These are phyloP conservation scores for Acanthurus tractus DNA, from an alignment of 2,797 vertebrate species.

Conservation along the genomic window DNA sequence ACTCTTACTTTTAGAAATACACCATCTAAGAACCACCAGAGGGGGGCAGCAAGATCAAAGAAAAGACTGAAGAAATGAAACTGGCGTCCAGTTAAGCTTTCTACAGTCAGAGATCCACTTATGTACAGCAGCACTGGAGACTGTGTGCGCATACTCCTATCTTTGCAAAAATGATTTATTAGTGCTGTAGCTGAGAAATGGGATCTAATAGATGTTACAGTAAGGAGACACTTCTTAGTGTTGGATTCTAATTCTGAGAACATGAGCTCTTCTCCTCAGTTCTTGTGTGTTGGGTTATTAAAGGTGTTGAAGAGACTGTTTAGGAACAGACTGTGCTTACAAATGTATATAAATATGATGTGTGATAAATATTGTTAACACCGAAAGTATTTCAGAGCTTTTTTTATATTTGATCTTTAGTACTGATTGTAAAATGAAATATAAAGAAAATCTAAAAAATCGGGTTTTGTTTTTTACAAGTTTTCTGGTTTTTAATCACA, in stretches of 20 bases:
- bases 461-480: background rate
- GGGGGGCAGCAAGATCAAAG: constrained; percentile 79
- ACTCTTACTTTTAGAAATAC: constrained; percentile 55
- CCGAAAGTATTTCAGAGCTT: background rate
- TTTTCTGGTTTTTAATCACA: background rate
- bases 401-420: background rate
- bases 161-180: background rate
- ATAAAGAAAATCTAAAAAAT: background rate
- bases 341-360: background rate
- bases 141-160: constrained; percentile 2
- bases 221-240: background rate
- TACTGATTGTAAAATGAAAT: background rate
- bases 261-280: background rate
- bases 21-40: constrained; percentile 55
- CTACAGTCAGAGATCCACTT: background rate
- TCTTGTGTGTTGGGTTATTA: background rate
- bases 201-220: constrained; percentile 2
- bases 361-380: constrained; percentile 1
- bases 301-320: background rate
- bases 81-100: too few relatives aligned
- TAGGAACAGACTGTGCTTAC: background rate
- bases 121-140: background rate
- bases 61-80: constrained; percentile 81
- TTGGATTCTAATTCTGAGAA: background rate
- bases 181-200: background rate